A percentile compares a stretch with the other conserved stretches of the same genome.
phyloP scores from a whole-genome alignment of 2,797 vertebrate species.

The Chaetophractus vellerosus region DNA sequence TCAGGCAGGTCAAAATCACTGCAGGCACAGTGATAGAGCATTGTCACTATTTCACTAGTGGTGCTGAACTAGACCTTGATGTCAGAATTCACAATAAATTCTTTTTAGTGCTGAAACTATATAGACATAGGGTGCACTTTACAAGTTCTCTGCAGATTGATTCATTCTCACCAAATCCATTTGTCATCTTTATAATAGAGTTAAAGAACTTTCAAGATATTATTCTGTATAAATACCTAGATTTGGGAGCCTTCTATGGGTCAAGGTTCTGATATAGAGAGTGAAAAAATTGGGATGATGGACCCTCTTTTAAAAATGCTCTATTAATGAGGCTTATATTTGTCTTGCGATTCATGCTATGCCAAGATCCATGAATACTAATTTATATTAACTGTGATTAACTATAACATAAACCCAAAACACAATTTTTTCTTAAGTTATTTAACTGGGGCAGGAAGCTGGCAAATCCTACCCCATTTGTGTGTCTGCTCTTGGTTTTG shows the following conservation, averaged over 20 bases:
- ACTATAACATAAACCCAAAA: background rate
- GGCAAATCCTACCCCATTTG: background rate
- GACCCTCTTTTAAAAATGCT: constrained; percentile 26
- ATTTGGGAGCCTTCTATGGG: constrained; percentile 9
- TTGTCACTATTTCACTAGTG: background rate
- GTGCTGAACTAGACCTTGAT: background rate
- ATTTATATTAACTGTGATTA: constrained; percentile 13
- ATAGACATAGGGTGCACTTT: background rate
- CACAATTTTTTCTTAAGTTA: background rate
- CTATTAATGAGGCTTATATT: background rate
- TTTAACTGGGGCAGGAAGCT: background rate
- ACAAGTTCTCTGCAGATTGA: background rate
- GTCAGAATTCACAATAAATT: background rate
- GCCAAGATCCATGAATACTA: background rate
- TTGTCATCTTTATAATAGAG: background rate
- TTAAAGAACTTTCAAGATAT: constrained; percentile 24
- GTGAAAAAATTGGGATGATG: background rate
- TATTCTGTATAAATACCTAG: background rate
- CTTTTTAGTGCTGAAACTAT: background rate
- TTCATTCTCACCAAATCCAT: constrained; percentile 30
- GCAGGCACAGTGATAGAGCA: background rate
- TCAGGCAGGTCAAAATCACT: background rate
- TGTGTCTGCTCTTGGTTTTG: background rate
- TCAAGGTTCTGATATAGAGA: background rate
- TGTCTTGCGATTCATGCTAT: background rate